Evolutionary conservation across 1,140 invertebrate genomes (phyloP).

Genomic region (Tetramorium simillimum): DNA sequence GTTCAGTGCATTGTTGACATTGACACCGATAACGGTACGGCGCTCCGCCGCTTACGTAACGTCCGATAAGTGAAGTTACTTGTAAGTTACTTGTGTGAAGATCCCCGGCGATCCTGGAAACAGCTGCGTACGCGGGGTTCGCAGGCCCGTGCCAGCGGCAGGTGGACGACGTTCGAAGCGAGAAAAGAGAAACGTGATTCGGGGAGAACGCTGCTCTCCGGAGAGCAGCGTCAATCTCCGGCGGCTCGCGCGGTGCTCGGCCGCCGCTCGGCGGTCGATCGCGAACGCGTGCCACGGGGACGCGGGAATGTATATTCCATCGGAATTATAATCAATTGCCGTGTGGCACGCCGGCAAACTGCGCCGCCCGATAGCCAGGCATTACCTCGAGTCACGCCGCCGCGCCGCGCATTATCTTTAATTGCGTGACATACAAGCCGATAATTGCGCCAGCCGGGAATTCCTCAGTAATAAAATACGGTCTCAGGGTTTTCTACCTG

Average conservation of each 20-base stretch:
- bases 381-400: constrained; percentile 45
- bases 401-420: constrained; percentile 37
- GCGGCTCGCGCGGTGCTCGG: too few relatives aligned
- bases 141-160: too few relatives aligned
- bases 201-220: too few relatives aligned
- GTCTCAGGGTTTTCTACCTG: neutral
- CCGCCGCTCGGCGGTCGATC: neutral
- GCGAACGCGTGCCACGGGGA: neutral
- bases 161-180: neutral
- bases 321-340: constrained; percentile 59
- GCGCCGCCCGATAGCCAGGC: constrained; percentile 26
- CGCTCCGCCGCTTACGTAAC: neutral
- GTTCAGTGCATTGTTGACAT: neutral
- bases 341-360: constrained; percentile 24
- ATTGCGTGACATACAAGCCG: constrained; percentile 29
- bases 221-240: too few relatives aligned
- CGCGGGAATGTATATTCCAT: constrained; percentile 65
- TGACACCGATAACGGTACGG: constrained; percentile 3
- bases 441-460: neutral
- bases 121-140: too few relatives aligned
- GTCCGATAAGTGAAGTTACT: neutral
- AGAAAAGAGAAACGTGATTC: neutral
- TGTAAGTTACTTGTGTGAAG: neutral
- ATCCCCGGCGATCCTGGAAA: neutral
- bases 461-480: constrained; percentile 24